Conservation (phyloP, 2,797 vertebrate species). For the Brachyrhaphis roseni region DNA sequence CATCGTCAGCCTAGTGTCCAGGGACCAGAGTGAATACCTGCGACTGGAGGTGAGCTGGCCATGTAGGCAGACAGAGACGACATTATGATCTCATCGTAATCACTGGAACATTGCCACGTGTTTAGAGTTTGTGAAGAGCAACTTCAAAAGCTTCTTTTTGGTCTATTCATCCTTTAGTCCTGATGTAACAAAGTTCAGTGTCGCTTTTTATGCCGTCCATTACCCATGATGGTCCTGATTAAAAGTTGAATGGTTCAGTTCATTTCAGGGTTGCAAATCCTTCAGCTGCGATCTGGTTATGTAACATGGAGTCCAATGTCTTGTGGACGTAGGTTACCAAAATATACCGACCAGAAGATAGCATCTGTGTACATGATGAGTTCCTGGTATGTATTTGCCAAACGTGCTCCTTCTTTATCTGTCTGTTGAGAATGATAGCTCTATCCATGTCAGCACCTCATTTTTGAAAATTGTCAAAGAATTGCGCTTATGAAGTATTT, state of each 20-base stretch:
- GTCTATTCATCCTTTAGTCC: neutral
- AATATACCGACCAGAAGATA: neutral
- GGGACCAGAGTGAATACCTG: slow-evolving; percentile 84
- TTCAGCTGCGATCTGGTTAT: neutral
- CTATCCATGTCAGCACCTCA: neutral
- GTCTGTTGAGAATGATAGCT: neutral
- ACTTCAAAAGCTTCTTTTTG: neutral
- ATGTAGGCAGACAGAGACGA: neutral
- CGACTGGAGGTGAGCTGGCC: slow-evolving; percentile 83
- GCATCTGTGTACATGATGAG: neutral
- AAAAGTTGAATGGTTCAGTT: neutral
- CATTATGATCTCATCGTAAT: neutral
- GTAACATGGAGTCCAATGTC: neutral
- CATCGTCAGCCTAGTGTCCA: slow-evolving; percentile 82
- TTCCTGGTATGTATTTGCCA: neutral
- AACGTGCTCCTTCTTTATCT: neutral
- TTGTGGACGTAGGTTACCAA: neutral
- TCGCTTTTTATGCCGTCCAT: neutral
- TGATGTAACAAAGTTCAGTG: neutral
- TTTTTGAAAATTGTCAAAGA: neutral
- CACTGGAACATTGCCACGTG: neutral
- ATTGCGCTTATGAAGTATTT: neutral
- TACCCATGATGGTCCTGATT: neutral
- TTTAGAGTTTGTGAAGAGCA: neutral
- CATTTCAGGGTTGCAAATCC: neutral